phyloP scores from a whole-genome alignment of 2,888 invertebrate species.

The Arctia plantaginis region DNA sequence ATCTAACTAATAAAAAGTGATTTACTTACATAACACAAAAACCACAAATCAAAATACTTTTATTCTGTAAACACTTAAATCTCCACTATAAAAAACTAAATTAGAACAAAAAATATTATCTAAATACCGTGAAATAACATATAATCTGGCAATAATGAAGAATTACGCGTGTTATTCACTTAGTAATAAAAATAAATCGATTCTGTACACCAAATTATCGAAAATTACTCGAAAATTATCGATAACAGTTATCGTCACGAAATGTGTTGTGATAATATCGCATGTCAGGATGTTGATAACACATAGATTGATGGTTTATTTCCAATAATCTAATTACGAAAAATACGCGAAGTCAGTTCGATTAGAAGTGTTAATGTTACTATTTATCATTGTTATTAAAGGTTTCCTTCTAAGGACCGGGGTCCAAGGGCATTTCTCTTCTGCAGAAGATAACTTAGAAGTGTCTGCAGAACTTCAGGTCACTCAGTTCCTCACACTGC shows the following conservation, averaged over 20 bases:
- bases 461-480: too few species aligned
- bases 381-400: not conserved
- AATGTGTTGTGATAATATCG: slow-evolving; percentile 43
- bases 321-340: slow-evolving; percentile 57
- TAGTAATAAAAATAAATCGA: slow-evolving; percentile 51
- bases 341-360: slow-evolving; percentile 48
- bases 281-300: slow-evolving; percentile 55
- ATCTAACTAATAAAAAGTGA: not conserved
- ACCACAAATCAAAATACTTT: slow-evolving; percentile 3
- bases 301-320: slow-evolving; percentile 61
- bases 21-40: not conserved
- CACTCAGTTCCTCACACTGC: too few species aligned
- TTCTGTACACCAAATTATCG: slow-evolving; percentile 46
- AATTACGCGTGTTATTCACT: slow-evolving; percentile 57
- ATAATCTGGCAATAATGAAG: slow-evolving; percentile 60
- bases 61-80: not conserved
- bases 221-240: slow-evolving; percentile 49
- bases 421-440: not conserved
- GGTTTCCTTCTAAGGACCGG: not conserved
- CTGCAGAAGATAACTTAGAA: too few species aligned
- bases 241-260: slow-evolving; percentile 42
- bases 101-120: slow-evolving; percentile 40
- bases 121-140: slow-evolving; percentile 52
- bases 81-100: slow-evolving; percentile 14
- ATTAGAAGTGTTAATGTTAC: slow-evolving; percentile 31